Evolutionary conservation across 2,797 vertebrate genomes (phyloP).

Genomic region (Staurois parvus): DNA sequence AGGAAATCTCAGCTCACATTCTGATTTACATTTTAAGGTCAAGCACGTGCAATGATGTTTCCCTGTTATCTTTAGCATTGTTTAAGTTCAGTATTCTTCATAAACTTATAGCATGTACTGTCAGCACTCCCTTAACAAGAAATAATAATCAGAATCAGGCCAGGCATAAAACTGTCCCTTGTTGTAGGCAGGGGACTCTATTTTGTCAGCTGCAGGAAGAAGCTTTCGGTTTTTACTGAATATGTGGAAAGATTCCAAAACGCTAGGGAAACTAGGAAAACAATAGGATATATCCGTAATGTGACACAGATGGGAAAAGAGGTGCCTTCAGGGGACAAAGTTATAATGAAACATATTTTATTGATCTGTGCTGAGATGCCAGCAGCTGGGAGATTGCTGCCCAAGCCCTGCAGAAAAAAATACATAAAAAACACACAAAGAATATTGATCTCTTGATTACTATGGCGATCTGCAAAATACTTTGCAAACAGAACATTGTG

Average conservation of each 20-base stretch:
- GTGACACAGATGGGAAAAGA: conserved; percentile 46
- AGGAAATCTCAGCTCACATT: conserved; percentile 3
- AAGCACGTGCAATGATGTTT: conserved; percentile 11
- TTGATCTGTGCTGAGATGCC: conserved; percentile 36
- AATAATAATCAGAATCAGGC: conserved; percentile 33
- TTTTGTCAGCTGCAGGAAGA: conserved; percentile 60
- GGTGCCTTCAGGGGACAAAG: conserved; percentile 30
- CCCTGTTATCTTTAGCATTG: conserved; percentile 38
- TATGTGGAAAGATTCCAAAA: conserved; percentile 50
- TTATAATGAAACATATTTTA: conserved; percentile 49
- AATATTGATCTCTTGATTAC: conserved; percentile 48
- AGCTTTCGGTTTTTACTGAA: conserved; percentile 36
- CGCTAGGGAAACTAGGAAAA: conserved; percentile 30
- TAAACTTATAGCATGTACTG: conserved; percentile 39
- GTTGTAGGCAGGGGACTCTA: conserved; percentile 18
- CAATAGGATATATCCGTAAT: conserved; percentile 41
- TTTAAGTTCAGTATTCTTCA: conserved; percentile 23
- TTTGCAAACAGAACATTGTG: conserved; percentile 30
- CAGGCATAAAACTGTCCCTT: conserved; percentile 30
- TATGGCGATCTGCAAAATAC: conserved; percentile 17
- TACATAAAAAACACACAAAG: conserved; percentile 11
- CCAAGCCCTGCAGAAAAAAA: not conserved
- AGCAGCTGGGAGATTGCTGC: conserved; percentile 13
- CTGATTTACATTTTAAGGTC: conserved; percentile 33
- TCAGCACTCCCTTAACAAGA: conserved; percentile 5